These are phyloP conservation scores for Clarias platycephalus DNA, from an alignment of 2,797 vertebrate species.

Conservation along the genomic window DNA sequence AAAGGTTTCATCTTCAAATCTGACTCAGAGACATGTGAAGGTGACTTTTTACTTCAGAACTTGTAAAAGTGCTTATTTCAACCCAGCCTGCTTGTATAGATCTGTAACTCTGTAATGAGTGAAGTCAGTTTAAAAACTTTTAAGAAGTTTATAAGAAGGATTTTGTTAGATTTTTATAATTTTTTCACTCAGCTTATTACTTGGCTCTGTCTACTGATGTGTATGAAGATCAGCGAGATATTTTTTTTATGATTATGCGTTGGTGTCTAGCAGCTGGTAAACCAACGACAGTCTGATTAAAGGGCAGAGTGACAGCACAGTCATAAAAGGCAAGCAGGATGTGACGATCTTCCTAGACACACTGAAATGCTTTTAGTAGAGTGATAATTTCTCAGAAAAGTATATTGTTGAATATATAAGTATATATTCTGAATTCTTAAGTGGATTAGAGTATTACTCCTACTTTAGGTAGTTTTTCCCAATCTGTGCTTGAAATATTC, in stretches of 20 bases:
- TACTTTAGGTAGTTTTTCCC: neutral
- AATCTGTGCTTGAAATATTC: neutral
- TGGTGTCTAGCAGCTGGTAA: neutral
- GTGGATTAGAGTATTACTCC: neutral
- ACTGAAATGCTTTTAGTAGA: neutral
- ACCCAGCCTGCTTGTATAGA: neutral
- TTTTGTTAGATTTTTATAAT: neutral
- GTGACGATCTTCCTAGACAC: neutral
- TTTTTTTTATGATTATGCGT: neutral
- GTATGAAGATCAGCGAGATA: neutral
- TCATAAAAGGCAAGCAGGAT: neutral
- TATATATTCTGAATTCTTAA: neutral
- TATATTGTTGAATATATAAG: neutral
- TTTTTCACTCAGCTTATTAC: neutral
- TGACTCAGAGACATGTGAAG: constrained; percentile 82
- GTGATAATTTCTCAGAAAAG: neutral
- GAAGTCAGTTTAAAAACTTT: neutral
- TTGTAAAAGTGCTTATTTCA: neutral
- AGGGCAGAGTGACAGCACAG: neutral
- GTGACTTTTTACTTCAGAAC: constrained; percentile 59
- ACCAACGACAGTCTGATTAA: too few relatives aligned
- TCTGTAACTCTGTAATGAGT: neutral
- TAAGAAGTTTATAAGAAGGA: neutral
- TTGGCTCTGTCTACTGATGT: neutral
- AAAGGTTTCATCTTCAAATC: constrained; percentile 79